phyloP scores from a whole-genome alignment of 2,113 vertebrate species.

The Tragelaphus buxtoni region DNA sequence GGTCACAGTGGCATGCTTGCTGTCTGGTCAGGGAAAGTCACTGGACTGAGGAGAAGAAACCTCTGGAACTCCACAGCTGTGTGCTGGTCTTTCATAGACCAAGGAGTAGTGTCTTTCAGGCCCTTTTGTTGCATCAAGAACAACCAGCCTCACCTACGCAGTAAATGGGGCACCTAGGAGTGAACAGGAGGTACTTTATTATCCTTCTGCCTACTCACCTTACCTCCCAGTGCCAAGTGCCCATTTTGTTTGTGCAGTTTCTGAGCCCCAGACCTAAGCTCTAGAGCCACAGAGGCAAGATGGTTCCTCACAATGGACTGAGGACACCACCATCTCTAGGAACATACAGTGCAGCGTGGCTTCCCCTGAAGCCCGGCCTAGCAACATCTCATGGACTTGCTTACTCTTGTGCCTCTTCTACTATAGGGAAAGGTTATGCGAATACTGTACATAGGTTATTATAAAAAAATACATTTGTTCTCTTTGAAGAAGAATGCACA shows the following conservation, averaged over 20 bases:
- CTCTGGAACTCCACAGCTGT: not conserved
- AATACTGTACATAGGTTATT: conserved; percentile 71
- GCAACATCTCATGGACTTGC: not conserved
- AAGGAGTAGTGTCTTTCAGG: not conserved
- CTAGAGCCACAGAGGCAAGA: not conserved
- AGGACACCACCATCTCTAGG: not conserved
- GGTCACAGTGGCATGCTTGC: not conserved
- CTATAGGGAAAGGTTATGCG: conserved; percentile 7
- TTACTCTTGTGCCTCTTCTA: conserved; percentile 20
- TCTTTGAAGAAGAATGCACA: conserved; percentile 70
- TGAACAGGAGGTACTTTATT: not conserved
- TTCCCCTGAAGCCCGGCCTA: not conserved
- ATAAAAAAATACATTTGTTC: conserved; percentile 82
- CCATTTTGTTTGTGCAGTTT: not conserved
- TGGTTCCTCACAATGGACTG: not conserved
- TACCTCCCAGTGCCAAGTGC: not conserved
- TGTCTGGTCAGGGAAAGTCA: not conserved
- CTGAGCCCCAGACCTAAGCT: not conserved
- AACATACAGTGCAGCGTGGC: not conserved
- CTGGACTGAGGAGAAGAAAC: not conserved
- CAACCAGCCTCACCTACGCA: not conserved
- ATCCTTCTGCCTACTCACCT: not conserved
- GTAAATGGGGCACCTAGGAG: not conserved
- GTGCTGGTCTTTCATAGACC: not conserved
- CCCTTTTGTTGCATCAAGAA: not conserved